phyloP scores from a whole-genome alignment of 2,113 vertebrate genomes.

The chimpanzee (Pan troglodytes) region NHGRI_mPanTro3-v2.1_pri NC_072398.2:174980501-174981000 shows the following conservation, averaged over 20 bases:
- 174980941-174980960: not conserved
- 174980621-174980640: not conserved
- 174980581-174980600: not conserved
- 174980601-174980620: not conserved
- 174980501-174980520: not conserved
- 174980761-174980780: not conserved
- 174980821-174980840: slow-evolving; percentile 1
- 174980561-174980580: not conserved
- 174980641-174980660: not conserved
- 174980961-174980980: not conserved
- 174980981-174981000: not conserved
- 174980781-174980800: not conserved
- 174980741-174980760: not conserved
- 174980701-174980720: not conserved
- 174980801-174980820: not conserved
- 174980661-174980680: not conserved
- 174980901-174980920: not conserved
- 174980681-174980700: slow-evolving; percentile 24
- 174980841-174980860: not conserved
- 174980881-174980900: not conserved
- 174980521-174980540: not conserved
- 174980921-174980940: not conserved
- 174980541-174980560: not conserved
- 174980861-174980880: not conserved
- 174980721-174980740: not conserved